Evolutionary conservation across 1,140 invertebrate species (phyloP), one percentile per base, ranked within the genome.

Genomic region (Drosophila lowei): DNA sequence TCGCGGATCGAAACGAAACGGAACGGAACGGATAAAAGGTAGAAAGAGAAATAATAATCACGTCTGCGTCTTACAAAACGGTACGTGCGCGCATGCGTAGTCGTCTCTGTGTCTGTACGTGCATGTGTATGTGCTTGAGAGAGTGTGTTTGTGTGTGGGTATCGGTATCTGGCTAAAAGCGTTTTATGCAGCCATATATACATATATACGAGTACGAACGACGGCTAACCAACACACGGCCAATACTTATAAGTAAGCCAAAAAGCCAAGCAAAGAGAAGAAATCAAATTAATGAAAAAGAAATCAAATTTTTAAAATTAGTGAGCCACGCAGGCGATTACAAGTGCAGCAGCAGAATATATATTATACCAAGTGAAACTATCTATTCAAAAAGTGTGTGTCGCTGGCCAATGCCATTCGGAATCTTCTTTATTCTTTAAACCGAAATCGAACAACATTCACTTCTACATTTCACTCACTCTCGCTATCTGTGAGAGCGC

Each of bases 71-170:
- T 73, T 68, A 71, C 21, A 67, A 79, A 86, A 88, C 83, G 83
- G 83, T 88, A 88, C 83, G 83, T 88, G 83, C 72, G 83, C 84
- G 84, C 72, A 89, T 79, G 79, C 75, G 84, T 77, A 53, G 65
- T 58, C 63, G 62, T 88, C 52, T 71, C 50, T 61, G 43, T 68
- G 47, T 49, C 44, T 54, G 38, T 38, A 41, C 38, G 8, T 42
- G 13, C 25, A 23, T 55, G 25, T 41, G 53, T 53, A 55, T 47
- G 43, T 63, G 53, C 46, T 5, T 30, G 41, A 30, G 28, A 21
- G 43, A 25, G 15, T 48, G 44, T 66, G 11, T 58, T 42, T 52
- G 52, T 67, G 28, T 55, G 54, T 66, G 56, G 2, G 30, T 34
- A 2, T 34, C 8, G 9, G 34, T 38, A 38, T 43, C 57, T 68